phyloP scores from a whole-genome alignment of 2,113 vertebrate species.

The Eulacestoma nigropectus region DNA sequence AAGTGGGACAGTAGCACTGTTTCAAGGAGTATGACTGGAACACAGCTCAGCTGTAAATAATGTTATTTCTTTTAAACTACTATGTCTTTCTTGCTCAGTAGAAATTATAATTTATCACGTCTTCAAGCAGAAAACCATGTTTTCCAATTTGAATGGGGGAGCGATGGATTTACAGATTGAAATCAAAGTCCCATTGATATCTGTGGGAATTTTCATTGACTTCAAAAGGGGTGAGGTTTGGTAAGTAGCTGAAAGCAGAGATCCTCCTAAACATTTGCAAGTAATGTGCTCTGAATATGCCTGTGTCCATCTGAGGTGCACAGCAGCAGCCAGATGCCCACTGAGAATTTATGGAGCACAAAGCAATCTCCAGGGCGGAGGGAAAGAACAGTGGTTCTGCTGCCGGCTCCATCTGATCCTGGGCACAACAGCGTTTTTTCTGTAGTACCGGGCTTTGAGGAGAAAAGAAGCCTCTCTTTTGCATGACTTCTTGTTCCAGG shows the following conservation, averaged over 20 bases:
- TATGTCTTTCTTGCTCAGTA: background rate
- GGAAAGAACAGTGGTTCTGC: background rate
- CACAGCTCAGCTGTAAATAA: background rate
- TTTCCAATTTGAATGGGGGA: background rate
- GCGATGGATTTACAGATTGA: background rate
- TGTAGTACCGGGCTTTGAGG: background rate
- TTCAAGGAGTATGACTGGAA: background rate
- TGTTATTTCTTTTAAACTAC: background rate
- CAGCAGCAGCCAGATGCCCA: background rate
- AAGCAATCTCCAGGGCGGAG: background rate
- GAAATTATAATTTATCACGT: background rate
- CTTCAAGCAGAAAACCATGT: background rate
- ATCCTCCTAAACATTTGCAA: background rate
- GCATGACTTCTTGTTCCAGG: background rate
- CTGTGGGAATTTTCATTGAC: background rate
- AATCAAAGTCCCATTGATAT: background rate
- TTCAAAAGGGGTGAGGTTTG: background rate
- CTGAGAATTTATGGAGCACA: background rate
- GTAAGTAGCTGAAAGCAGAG: background rate
- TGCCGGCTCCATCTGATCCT: background rate
- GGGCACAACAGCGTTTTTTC: accelerated
- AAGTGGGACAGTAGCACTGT: background rate
- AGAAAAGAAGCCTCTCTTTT: background rate
- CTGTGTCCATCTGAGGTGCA: background rate
- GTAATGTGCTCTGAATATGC: background rate